Conservation (phyloP, 2,888 invertebrate genomes). For the Acrobasis consociella region DNA sequence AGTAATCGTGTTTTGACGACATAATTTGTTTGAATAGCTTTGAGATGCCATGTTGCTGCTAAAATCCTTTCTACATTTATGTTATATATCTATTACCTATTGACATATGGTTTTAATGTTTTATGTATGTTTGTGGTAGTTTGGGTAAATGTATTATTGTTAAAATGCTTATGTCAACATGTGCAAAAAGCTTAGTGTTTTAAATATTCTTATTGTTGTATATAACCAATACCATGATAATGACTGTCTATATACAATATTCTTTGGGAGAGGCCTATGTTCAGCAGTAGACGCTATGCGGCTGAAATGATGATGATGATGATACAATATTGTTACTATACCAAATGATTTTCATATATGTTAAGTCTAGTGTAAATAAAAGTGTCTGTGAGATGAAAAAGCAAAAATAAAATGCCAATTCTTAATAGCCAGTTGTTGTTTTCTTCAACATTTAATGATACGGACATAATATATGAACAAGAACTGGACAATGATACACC, state of each 20-base stretch:
- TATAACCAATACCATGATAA: not conserved
- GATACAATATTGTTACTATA: not conserved
- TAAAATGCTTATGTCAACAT: not conserved
- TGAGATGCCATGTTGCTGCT: not conserved
- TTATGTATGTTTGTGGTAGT: not conserved
- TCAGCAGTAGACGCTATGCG: too few relatives aligned
- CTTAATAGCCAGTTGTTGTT: not conserved
- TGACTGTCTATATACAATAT: not conserved
- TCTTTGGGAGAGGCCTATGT: too few relatives aligned
- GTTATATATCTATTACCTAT: not conserved
- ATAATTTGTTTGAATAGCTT: constrained; percentile 9
- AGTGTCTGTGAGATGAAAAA: not conserved
- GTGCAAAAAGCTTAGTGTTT: not conserved
- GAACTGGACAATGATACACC: not conserved
- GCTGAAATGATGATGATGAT: too few relatives aligned
- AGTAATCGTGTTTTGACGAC: not conserved
- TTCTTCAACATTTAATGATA: not conserved
- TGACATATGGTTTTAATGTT: not conserved
- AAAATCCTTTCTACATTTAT: not conserved
- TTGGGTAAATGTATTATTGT: not conserved
- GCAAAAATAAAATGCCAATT: not conserved
- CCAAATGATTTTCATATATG: not conserved
- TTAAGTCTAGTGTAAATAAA: not conserved
- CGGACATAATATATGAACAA: not conserved
- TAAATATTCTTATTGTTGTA: not conserved